phyloP scores from a whole-genome alignment of 2,888 invertebrate species.

The Autographa gamma region DNA sequence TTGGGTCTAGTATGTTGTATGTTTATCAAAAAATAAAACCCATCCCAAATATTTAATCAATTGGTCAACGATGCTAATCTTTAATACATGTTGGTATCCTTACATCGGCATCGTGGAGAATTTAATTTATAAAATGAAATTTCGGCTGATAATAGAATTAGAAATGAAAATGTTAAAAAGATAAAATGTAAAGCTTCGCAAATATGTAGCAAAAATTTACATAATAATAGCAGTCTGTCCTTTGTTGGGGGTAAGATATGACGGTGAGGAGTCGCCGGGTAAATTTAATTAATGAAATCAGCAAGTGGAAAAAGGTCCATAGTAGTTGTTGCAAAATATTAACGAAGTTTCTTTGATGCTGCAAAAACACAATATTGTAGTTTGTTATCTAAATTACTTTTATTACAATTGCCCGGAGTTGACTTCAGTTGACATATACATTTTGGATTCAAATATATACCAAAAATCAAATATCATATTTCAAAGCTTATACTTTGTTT shows the following conservation, averaged over 20 bases:
- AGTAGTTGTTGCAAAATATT: slow-evolving; percentile 33
- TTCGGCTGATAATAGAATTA: slow-evolving; percentile 23
- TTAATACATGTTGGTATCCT: slow-evolving; percentile 9
- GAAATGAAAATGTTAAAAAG: slow-evolving; percentile 37
- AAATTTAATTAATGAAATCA: slow-evolving; percentile 68
- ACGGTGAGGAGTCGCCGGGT: slow-evolving; percentile 42
- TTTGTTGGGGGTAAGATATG: slow-evolving; percentile 57
- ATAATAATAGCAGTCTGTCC: slow-evolving; percentile 60
- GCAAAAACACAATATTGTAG: slow-evolving; percentile 17
- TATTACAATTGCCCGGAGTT: background rate
- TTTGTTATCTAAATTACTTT: slow-evolving; percentile 25
- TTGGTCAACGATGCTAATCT: slow-evolving; percentile 14
- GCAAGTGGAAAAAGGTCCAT: slow-evolving; percentile 57
- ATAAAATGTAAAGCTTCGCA: slow-evolving; percentile 42
- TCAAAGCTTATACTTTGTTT: background rate
- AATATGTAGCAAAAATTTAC: slow-evolving; percentile 63
- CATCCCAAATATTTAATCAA: slow-evolving; percentile 32
- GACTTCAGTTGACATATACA: background rate
- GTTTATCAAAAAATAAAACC: slow-evolving; percentile 25
- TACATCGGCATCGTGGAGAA: background rate
- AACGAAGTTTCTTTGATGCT: slow-evolving; percentile 23
- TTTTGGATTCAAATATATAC: background rate
- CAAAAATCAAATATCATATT: background rate
- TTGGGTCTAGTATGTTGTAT: background rate
- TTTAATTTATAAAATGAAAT: slow-evolving; percentile 18